phyloP scores from a whole-genome alignment of 2,888 invertebrate genomes.

The Caenorhabditis afra region DNA sequence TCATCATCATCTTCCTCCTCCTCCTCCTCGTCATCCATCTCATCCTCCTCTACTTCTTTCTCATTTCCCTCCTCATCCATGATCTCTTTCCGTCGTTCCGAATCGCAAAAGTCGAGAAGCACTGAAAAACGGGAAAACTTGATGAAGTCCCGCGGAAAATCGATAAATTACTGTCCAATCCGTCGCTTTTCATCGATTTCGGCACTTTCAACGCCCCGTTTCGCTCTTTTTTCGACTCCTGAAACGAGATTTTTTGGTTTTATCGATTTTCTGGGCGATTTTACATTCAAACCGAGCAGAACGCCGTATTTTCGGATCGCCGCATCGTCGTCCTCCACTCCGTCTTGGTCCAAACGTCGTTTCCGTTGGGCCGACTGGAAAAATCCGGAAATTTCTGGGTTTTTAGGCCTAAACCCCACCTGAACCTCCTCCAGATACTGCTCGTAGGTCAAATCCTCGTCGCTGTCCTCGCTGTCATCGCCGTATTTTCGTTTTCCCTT shows the following conservation, averaged over 20 bases:
- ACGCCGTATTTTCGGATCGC: conserved; percentile 58
- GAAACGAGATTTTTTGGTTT: not conserved
- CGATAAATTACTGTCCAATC: conserved; percentile 58
- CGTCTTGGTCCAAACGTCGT: conserved; percentile 30
- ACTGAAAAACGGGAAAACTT: conserved; percentile 26
- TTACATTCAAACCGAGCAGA: conserved; percentile 43
- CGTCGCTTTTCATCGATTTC: conserved; percentile 58
- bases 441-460: conserved; percentile 65
- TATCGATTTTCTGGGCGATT: not conserved
- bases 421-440: conserved; percentile 65
- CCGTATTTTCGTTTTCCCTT: conserved; percentile 58
- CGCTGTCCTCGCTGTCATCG: conserved; percentile 52
- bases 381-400: not conserved
- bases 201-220: conserved; percentile 54
- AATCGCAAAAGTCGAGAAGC: conserved; percentile 59
- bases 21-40: conserved; percentile 31
- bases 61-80: conserved; percentile 31
- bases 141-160: not conserved
- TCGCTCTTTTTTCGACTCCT: conserved; percentile 51
- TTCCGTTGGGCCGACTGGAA: conserved; percentile 27
- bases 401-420: conserved; percentile 24
- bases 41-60: conserved; percentile 29
- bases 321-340: conserved; percentile 53
- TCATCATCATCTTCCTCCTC: conserved; percentile 15
- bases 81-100: conserved; percentile 54